Conservation (phyloP, 2,888 invertebrate genomes). For the Ctena decussata region DNA sequence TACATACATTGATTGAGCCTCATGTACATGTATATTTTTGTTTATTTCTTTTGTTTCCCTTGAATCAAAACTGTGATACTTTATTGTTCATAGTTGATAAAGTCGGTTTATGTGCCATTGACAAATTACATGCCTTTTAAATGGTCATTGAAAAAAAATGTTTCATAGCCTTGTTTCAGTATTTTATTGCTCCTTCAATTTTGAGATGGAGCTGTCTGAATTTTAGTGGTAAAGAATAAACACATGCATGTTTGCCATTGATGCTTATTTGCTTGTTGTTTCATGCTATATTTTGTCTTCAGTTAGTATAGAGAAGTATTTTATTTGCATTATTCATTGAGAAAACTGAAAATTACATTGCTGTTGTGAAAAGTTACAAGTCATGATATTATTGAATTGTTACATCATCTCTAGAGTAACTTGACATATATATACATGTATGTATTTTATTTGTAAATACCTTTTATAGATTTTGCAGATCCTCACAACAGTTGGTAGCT, state of each 20-base stretch:
- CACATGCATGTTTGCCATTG: neutral
- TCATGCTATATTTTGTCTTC: neutral
- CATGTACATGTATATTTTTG: slow-evolving; percentile 8
- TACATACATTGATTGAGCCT: neutral
- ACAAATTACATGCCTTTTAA: slow-evolving; percentile 15
- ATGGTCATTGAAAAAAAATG: neutral
- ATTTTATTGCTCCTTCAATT: neutral
- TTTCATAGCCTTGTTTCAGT: neutral
- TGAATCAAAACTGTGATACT: slow-evolving; percentile 6
- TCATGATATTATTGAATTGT: neutral
- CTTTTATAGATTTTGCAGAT: neutral
- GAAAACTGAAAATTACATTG: neutral
- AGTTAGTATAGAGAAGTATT: neutral
- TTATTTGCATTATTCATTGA: neutral
- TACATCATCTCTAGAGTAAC: neutral
- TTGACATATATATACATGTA: neutral
- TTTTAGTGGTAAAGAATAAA: neutral
- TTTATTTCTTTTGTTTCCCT: neutral
- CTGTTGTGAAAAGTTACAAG: neutral
- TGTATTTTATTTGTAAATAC: slow-evolving; percentile 3
- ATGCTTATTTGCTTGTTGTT: neutral
- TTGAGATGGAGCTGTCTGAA: neutral
- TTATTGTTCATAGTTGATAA: neutral
- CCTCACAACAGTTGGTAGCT: neutral
- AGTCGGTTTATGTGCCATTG: slow-evolving; percentile 2